Base-by-base conservation (phyloP, 35 echinoderm and acorn worm genomes). In the Apostichopus japonicus region DNA sequence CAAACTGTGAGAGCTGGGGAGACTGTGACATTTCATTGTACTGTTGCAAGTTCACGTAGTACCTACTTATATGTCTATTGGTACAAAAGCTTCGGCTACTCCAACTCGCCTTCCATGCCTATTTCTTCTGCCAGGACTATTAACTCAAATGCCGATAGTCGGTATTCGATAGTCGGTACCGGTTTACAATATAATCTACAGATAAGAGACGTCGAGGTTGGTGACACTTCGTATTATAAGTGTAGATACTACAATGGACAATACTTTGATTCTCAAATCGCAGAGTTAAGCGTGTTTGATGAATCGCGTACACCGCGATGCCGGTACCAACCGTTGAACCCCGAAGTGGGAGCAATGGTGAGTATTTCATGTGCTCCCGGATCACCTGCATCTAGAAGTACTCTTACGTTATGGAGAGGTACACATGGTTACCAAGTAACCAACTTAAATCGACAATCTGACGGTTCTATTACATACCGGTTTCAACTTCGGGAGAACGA, bases 41-140 rank as follows among this genome's bases (percentile, higher is more conserved):
- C 56, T 5, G 33, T 53, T 14, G 16, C 5, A 5, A 4, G 23
- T 4, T 7, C 9, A 8, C 11, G 19, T 8, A 19, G 7, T 6
- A 0, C 88, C 0, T 6, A 77, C 10, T 56, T 90, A 52, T 90
- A 67, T 62, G 73, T 90, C 16, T 90, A 90, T 51, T 90, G 88
- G 88, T 90, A 90, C 72, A 90, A 90, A 90, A 90, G 70, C 33
- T 77, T 23, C 70, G 88, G 88, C 23, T 88, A 67, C 27, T 88
- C 86, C 23, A 59, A 88, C 67, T 1, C 5, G 8, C 86, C 86
- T 3, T 8, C 86, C 11, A 88, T 27, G 86, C 86, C 86, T 0
- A 88, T 88, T 67, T 88, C 86, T 23, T 67, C 56, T n/a, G 5
- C 6, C 8, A 63, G 86, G 57, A 27, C 11, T 9, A 88, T 62